phyloP scores from a whole-genome alignment of 1,140 invertebrate genomes.

The Panulirus ornatus region DNA sequence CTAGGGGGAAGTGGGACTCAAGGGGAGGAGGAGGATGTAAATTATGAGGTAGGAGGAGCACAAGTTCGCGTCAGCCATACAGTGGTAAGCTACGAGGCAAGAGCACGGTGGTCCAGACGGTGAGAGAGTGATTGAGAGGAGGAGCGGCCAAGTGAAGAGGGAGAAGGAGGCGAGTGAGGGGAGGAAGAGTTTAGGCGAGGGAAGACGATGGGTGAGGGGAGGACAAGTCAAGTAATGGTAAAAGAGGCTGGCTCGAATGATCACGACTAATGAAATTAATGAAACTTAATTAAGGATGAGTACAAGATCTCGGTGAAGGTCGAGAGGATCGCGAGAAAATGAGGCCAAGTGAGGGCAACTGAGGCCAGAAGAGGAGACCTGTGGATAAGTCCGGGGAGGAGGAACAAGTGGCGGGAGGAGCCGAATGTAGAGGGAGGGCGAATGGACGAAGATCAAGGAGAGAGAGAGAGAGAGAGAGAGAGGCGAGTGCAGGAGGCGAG shows the following conservation, averaged over 20 bases:
- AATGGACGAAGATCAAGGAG: not conserved
- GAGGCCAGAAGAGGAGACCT: not conserved
- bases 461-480: slow-evolving; percentile 17
- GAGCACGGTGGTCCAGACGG: too few relatives aligned
- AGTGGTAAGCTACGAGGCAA: not conserved
- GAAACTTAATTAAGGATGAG: not conserved
- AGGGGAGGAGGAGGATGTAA: not conserved
- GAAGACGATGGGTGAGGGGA: not conserved
- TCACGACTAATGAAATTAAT: not conserved
- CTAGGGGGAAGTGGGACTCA: not conserved
- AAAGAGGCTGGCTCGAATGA: too few relatives aligned
- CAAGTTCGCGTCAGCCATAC: too few relatives aligned
- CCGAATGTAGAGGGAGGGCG: not conserved
- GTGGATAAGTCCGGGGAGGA: not conserved
- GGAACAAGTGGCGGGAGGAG: not conserved
- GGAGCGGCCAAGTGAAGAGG: not conserved
- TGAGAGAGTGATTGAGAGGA: not conserved
- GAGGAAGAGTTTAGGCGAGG: not conserved
- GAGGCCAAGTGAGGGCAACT: not conserved
- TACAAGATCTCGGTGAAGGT: not conserved
- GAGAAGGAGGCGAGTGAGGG: not conserved
- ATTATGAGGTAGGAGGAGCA: not conserved
- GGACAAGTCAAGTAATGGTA: not conserved
- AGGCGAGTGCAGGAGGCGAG: not conserved
- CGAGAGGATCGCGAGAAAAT: not conserved